Percentiles rank a stretch among this genome's conserved stretches.
Conservation (phyloP, 2,797 vertebrate genomes). For the Poeciliopsis gracilis region DNA sequence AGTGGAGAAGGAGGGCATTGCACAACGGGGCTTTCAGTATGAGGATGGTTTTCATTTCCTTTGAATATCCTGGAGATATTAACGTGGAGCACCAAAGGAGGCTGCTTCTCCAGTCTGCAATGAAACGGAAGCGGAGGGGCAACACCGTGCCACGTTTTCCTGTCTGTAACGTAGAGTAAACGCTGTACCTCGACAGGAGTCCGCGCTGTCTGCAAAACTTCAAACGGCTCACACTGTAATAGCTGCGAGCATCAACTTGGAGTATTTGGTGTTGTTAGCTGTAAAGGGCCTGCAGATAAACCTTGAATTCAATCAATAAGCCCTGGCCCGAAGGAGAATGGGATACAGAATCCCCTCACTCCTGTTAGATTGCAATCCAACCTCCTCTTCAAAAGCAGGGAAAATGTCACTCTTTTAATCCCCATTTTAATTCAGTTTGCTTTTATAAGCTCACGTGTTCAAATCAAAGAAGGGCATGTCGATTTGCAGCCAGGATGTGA, state of each 20-base stretch:
- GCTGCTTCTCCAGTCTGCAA: conserved; percentile 23
- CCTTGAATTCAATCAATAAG: background rate
- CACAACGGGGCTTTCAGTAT: conserved; percentile 46
- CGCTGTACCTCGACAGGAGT: conserved; percentile 24
- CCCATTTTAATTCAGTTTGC: background rate
- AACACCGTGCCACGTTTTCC: conserved; percentile 30
- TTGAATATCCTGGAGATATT: conserved; percentile 60
- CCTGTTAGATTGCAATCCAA: background rate
- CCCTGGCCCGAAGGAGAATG: no score
- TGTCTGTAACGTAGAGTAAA: conserved; percentile 32
- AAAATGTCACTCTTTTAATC: background rate
- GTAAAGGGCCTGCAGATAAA: background rate
- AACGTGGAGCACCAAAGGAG: conserved; percentile 17
- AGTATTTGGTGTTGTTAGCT: background rate
- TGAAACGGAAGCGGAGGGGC: conserved; percentile 19
- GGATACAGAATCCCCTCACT: background rate
- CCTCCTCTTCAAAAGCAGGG: background rate
- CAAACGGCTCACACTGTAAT: conserved; percentile 13
- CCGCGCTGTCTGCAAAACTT: conserved; percentile 27
- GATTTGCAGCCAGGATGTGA: background rate
- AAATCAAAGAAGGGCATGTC: background rate
- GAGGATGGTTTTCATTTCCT: conserved; percentile 59
- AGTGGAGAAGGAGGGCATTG: conserved; percentile 26
- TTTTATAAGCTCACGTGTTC: background rate
- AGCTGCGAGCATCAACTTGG: conserved; percentile 1